Base-by-base conservation (phyloP, 2,113 vertebrate species). In the Ammodramus savannarum region DNA sequence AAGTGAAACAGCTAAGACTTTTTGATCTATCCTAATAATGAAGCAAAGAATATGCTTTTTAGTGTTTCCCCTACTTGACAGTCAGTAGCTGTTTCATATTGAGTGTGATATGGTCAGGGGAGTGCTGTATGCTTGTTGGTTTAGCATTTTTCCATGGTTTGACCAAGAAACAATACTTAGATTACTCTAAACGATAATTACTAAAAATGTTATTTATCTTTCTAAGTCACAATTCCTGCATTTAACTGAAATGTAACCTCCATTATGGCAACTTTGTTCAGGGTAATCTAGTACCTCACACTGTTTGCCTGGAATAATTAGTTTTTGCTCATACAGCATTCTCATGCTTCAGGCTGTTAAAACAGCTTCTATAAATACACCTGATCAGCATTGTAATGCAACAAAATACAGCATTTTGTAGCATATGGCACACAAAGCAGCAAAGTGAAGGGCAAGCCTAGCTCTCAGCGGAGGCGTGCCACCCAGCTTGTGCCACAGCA, bases 391-490 rank as follows among this genome's bases (percentile, higher is more conserved):
- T 9, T 68, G 49, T 43, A 92, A 89, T 43, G 58, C 62, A 93
- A 79, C 32, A 95, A 87, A 95, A 83, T 10, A 48, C 39, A 87
- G 67, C 71, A 83, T 63, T 93, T 77, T 77, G 79, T 7, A 85
- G 85, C 94, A 96, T 91, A 94, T 88, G 94, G 92, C 78, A 78
- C 21, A 48, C 52, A 75, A 71, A 74, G 68, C 51, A 88, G 48
- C 32, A 59, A 85, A 89, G 31, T 66, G 52, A 90, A 94, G 91
- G 87, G 63, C 72, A 83, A 15, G n/a, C 36, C 74, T 71, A 43
- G 46, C 83, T 85, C 78, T 85, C 87, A 89, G 95, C 91, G 90
- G 87, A 27, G 17, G 34, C 76, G 74, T 67, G 52, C 75, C 79
- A 94, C 85, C 82, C 38, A 88, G n/a, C 49, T 81, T 91, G 79